phyloP scores from a whole-genome alignment of 2,888 invertebrate genomes.

The Nowickia ferox region DNA sequence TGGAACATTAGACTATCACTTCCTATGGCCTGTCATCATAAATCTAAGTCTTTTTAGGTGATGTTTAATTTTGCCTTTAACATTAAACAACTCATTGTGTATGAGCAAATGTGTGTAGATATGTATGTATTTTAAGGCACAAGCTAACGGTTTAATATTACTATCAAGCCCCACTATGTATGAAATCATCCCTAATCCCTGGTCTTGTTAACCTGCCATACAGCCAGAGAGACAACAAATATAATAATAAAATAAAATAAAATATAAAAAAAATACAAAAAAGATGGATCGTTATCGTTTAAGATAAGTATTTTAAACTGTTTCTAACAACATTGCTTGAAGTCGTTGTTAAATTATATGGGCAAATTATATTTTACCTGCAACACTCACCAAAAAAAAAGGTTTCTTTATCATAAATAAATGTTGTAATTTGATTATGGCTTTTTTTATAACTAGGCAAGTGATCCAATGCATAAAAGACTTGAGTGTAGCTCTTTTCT shows the following conservation, averaged over 20 bases:
- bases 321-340: slow-evolving; percentile 61
- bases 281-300: slow-evolving; percentile 83
- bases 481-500: slow-evolving; percentile 4
- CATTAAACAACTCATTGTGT: background rate
- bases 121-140: slow-evolving; percentile 23
- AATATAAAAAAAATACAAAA: slow-evolving; percentile 73
- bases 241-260: slow-evolving; percentile 61
- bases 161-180: slow-evolving; percentile 37
- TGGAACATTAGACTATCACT: slow-evolving; percentile 65
- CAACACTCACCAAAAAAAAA: background rate
- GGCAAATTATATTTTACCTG: slow-evolving; percentile 36
- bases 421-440: slow-evolving; percentile 70
- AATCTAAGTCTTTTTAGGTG: slow-evolving; percentile 64
- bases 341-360: slow-evolving; percentile 59
- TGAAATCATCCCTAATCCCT: slow-evolving; percentile 38
- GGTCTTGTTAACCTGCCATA: slow-evolving; percentile 15
- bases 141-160: slow-evolving; percentile 72
- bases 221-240: slow-evolving; percentile 41
- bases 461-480: slow-evolving; percentile 12
- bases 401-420: slow-evolving; percentile 57
- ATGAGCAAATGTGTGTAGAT: slow-evolving; percentile 69
- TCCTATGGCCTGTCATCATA: slow-evolving; percentile 69
- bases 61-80: slow-evolving; percentile 66
- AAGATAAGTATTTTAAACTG: slow-evolving; percentile 77
- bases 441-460: slow-evolving; percentile 35